Evolutionary conservation across 2,888 invertebrate genomes (phyloP).

Genomic region (Leptinotarsa juncta): DNA sequence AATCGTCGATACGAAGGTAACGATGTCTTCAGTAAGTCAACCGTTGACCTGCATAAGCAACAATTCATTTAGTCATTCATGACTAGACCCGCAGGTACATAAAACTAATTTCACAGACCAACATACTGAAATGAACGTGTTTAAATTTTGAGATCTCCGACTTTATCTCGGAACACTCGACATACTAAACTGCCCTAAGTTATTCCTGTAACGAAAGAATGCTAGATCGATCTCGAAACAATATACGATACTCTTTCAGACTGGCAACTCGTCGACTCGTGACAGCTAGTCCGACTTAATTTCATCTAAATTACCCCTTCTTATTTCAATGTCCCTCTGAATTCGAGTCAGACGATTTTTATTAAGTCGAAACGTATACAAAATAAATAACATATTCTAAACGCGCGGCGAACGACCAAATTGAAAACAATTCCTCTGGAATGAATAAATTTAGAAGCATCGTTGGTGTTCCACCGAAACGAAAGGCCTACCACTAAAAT

Average conservation of each 20-base stretch:
- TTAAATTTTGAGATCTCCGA: not conserved
- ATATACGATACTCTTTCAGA: conserved; percentile 6
- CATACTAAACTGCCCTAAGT: not conserved
- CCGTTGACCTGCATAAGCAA: no score
- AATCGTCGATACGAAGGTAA: no score
- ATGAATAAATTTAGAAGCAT: conserved; percentile 37
- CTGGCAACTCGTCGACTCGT: conserved; percentile 17
- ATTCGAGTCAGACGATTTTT: conserved; percentile 20
- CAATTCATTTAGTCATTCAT: not conserved
- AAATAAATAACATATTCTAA: conserved; percentile 33
- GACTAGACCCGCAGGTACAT: not conserved
- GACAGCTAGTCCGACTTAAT: conserved; percentile 31
- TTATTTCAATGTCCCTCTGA: conserved; percentile 24
- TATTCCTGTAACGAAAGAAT: conserved; percentile 10
- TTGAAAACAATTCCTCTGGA: conserved; percentile 35
- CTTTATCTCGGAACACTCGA: not conserved
- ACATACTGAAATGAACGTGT: not conserved
- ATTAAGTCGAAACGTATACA: conserved; percentile 25
- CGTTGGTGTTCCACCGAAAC: conserved; percentile 36
- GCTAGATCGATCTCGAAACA: conserved; percentile 13
- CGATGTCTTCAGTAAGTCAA: no score
- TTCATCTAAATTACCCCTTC: conserved; percentile 32
- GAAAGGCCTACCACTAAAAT: conserved; percentile 26
- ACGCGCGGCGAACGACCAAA: conserved; percentile 29
- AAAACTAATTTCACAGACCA: not conserved